Evolutionary conservation across 2,888 invertebrate species (phyloP), one percentile per base, ranked within the genome.

Genomic region (Thyatira batis): DNA sequence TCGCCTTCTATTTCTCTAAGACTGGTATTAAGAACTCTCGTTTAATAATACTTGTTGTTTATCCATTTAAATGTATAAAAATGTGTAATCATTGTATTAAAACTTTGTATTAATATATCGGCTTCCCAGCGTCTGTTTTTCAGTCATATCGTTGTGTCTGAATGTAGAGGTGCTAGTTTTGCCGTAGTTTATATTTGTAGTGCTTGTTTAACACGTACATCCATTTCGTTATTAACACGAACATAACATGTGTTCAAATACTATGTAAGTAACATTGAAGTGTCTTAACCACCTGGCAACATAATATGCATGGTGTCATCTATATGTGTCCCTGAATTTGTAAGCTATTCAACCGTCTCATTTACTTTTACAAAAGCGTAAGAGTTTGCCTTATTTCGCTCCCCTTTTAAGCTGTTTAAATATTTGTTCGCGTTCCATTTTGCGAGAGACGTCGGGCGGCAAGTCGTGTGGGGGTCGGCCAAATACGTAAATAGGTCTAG

Each of bases 401-500:
- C 58, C 59, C 60, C 61, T 67, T 67, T 67, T 52, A 65, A 58
- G 61, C 66, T 72, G 67, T 65, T 64, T 58, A 73, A 76, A 33
- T 33, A 33, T 33, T n/a, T 33, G 33, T 33, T 79, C 78, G 72
- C 65, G 69, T 76, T 79, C 66, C 71, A 79, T 81, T 81, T 71
- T 68, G 61, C 69, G 57, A 60, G 53, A 61, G 52, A 50, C 58
- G 54, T 52, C 53, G 57, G 51, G 54, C 51, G 60, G 33, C 28
- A 51, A 53, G 48, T 53, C 56, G 53, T 58, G 66, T 70, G 71
- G 70, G 39, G 71, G 68, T 66, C 65, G 61, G 66, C 71, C 71
- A 64, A 70, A 66, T 70, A 61, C 69, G 70, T 65, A 84, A 83
- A 81, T 86, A 80, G 78, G 80, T 83, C 80, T 80, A 60, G 77